Evolutionary conservation across 2,113 vertebrate species (phyloP).

Genomic region (Pituophis catenifer): DNA sequence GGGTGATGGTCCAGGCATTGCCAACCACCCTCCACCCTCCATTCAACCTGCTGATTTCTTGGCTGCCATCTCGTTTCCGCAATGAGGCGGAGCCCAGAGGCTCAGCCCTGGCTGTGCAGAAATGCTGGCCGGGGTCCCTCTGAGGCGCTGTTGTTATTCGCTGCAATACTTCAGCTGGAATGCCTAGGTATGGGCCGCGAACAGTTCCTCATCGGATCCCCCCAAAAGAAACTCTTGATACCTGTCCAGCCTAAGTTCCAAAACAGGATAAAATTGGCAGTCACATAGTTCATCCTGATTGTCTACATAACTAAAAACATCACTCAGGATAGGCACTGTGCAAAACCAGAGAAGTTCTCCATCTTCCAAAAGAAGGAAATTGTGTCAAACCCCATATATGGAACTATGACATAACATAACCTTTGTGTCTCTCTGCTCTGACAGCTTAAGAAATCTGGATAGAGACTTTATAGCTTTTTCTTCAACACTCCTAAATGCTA

Average conservation of each 20-base stretch:
- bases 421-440: not conserved
- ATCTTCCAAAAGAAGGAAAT: not conserved
- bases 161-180: too few species aligned
- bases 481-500: not conserved
- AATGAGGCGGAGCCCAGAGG: too few species aligned
- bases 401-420: not conserved
- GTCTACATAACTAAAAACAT: not conserved
- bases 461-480: not conserved
- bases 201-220: too few species aligned
- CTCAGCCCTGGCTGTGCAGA: too few species aligned
- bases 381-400: not conserved
- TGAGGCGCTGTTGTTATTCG: too few species aligned
- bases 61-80: too few species aligned
- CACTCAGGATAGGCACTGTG: not conserved
- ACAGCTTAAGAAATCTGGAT: not conserved
- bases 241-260: not conserved
- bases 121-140: too few species aligned
- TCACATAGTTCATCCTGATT: not conserved
- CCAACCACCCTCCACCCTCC: too few species aligned
- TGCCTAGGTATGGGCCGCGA: too few species aligned
- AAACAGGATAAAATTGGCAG: not conserved
- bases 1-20: too few species aligned
- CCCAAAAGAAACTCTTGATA: not conserved
- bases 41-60: too few species aligned
- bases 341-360: not conserved